phyloP scores from a whole-genome alignment of 1,140 invertebrate genomes.

The Scaptomyza montana region DNA sequence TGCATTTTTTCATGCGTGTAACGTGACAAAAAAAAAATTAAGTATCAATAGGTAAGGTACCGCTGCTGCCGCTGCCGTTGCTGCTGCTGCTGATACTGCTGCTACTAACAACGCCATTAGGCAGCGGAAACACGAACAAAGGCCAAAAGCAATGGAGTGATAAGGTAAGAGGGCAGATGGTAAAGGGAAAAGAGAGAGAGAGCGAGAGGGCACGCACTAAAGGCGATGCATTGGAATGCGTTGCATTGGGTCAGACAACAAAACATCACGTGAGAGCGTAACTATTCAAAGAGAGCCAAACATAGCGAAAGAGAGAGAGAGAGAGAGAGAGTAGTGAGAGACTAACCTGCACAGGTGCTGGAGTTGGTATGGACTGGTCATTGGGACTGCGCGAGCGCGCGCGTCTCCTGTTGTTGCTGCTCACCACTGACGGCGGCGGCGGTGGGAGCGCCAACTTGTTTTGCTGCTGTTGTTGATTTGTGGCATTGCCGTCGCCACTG shows the following conservation, averaged over 20 bases:
- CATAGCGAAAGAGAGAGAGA: conserved; percentile 3
- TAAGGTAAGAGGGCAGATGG: conserved; percentile 5
- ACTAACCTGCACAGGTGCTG: conserved; percentile 70
- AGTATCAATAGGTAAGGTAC: background rate
- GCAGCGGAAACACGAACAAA: conserved; percentile 11
- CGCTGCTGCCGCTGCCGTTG: too few species aligned
- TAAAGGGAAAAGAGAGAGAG: background rate
- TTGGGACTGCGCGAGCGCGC: conserved; percentile 79
- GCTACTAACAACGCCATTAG: conserved; percentile 64
- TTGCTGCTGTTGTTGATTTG: conserved; percentile 56
- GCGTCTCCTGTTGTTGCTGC: conserved; percentile 75
- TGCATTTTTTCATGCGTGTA: conserved; percentile 62
- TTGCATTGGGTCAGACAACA: conserved; percentile 42
- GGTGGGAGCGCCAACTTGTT: conserved; percentile 74
- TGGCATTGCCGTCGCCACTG: conserved; percentile 42
- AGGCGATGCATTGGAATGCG: conserved; percentile 64
- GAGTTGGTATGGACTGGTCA: conserved; percentile 48
- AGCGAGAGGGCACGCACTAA: conserved; percentile 19
- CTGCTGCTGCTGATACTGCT: conserved; percentile 20
- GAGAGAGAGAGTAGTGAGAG: background rate
- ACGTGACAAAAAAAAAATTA: conserved; percentile 29
- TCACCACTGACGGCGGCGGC: conserved; percentile 70
- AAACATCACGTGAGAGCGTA: conserved; percentile 22
- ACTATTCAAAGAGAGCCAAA: conserved; percentile 5
- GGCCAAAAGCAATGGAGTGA: conserved; percentile 29